A percentile compares a stretch with the other conserved stretches of the same genome.
These are phyloP conservation scores for Arvicanthis niloticus DNA, from an alignment of 2,113 vertebrate species.

Conservation along the genomic window DNA sequence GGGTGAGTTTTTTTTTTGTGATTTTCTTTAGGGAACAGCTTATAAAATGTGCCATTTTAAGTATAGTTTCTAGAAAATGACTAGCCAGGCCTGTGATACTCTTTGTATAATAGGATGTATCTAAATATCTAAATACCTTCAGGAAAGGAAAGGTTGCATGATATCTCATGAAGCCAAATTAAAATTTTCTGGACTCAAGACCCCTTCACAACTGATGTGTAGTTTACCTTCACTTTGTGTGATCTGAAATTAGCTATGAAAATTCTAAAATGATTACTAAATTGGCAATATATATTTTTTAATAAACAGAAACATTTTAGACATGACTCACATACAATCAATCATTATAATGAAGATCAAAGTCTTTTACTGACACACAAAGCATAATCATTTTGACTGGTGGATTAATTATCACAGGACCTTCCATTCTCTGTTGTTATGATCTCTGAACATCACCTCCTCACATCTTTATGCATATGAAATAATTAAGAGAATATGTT, in stretches of 20 bases:
- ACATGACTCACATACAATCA: slow-evolving; percentile 71
- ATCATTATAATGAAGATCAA: slow-evolving; percentile 76
- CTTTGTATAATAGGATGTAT: neutral
- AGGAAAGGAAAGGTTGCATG: neutral
- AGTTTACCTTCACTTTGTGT: slow-evolving; percentile 29
- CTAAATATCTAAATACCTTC: neutral
- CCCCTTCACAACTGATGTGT: neutral
- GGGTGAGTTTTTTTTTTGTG: neutral
- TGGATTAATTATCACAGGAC: neutral
- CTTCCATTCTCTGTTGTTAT: neutral
- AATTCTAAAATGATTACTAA: slow-evolving; percentile 53
- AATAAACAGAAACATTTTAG: slow-evolving; percentile 83
- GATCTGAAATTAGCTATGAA: slow-evolving; percentile 45
- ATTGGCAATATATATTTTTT: slow-evolving; percentile 52
- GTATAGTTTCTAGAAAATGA: neutral
- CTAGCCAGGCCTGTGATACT: neutral
- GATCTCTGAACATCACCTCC: neutral
- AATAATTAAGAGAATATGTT: slow-evolving; percentile 64
- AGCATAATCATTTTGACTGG: slow-evolving; percentile 51
- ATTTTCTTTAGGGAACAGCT: neutral
- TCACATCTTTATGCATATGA: slow-evolving; percentile 5
- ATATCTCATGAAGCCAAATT: neutral
- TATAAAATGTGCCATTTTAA: neutral
- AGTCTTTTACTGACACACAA: slow-evolving; percentile 63
- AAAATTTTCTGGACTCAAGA: neutral